Percentiles rank a stretch among this genome's conserved stretches.
Evolutionary conservation across 2,888 invertebrate species (phyloP).

Genomic region (Gryllus longicercus): DNA sequence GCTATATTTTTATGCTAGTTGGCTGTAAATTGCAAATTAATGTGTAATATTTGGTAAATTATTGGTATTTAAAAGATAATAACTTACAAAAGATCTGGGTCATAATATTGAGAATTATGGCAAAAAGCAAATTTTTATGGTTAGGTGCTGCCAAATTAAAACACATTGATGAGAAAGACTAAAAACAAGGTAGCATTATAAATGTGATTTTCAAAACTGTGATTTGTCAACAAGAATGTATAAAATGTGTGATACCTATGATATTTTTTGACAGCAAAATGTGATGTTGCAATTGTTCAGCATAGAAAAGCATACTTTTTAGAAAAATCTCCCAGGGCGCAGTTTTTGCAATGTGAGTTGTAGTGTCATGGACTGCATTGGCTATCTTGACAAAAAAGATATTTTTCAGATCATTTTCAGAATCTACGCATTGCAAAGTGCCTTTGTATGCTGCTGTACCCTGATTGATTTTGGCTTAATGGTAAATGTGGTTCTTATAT

Average conservation of each 20-base stretch:
- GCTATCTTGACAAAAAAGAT: slow-evolving; percentile 8
- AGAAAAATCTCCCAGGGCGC: slow-evolving; percentile 17
- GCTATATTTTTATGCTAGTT: too few relatives aligned
- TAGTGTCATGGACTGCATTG: slow-evolving; percentile 17
- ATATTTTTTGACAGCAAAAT: not conserved
- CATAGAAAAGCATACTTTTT: slow-evolving; percentile 9
- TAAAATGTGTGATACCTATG: slow-evolving; percentile 17
- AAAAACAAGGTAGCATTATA: too few relatives aligned
- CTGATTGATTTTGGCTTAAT: slow-evolving; percentile 8
- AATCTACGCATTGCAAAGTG: slow-evolving; percentile 3
- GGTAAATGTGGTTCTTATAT: slow-evolving; percentile 17
- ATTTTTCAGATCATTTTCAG: slow-evolving; percentile 17
- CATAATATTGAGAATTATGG: too few relatives aligned
- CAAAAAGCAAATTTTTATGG: too few relatives aligned
- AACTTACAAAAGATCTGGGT: too few relatives aligned
- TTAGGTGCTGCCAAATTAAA: too few relatives aligned
- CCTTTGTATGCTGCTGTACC: slow-evolving; percentile 10
- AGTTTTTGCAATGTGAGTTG: slow-evolving; percentile 10
- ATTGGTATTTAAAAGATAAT: too few relatives aligned
- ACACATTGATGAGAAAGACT: not conserved
- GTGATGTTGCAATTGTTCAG: slow-evolving; percentile 17
- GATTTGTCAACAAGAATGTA: not conserved
- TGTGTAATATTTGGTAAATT: too few relatives aligned
- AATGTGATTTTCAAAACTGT: not conserved
- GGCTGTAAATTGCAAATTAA: too few relatives aligned